Conservation (phyloP, 2,888 invertebrate species). For the Tinea trinotella region DNA sequence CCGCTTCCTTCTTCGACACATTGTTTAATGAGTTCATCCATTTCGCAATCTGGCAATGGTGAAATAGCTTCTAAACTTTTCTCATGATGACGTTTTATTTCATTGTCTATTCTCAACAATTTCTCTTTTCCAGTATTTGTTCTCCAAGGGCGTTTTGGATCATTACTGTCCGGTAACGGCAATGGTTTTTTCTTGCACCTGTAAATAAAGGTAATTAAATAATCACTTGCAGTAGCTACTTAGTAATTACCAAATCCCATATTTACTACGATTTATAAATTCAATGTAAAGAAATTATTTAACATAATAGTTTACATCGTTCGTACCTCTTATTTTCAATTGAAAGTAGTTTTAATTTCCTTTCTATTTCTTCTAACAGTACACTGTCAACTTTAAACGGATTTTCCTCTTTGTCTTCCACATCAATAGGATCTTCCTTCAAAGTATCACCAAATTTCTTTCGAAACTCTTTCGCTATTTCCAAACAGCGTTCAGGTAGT, state of each 20-base stretch:
- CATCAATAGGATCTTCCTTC: slow-evolving; percentile 29
- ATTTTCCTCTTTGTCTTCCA: slow-evolving; percentile 33
- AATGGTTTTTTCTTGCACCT: slow-evolving; percentile 1
- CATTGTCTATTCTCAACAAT: slow-evolving; percentile 46
- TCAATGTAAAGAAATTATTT: too few relatives aligned
- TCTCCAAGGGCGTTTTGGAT: slow-evolving; percentile 56
- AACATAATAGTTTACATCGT: too few relatives aligned
- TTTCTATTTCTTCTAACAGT: slow-evolving; percentile 47
- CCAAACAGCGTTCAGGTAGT: slow-evolving; percentile 45
- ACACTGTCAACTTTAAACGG: slow-evolving; percentile 45
- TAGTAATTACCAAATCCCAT: too few relatives aligned
- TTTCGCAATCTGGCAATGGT: slow-evolving; percentile 40
- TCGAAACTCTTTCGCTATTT: slow-evolving; percentile 44
- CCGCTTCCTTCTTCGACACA: slow-evolving; percentile 33
- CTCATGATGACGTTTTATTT: slow-evolving; percentile 48
- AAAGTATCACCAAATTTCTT: slow-evolving; percentile 39
- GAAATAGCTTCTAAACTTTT: slow-evolving; percentile 34
- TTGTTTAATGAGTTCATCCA: slow-evolving; percentile 41
- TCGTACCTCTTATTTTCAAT: slow-evolving; percentile 38
- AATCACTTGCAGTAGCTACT: too few relatives aligned
- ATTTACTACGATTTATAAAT: too few relatives aligned
- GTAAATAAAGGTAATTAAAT: slow-evolving; percentile 3
- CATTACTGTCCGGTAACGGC: background rate
- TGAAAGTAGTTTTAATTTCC: slow-evolving; percentile 39
- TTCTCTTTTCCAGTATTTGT: slow-evolving; percentile 51